A percentile compares a stretch with the other conserved stretches of the same genome.
Conservation (phyloP, 92 coral and sea anemone genomes). For the Galaxea fascicularis region DNA sequence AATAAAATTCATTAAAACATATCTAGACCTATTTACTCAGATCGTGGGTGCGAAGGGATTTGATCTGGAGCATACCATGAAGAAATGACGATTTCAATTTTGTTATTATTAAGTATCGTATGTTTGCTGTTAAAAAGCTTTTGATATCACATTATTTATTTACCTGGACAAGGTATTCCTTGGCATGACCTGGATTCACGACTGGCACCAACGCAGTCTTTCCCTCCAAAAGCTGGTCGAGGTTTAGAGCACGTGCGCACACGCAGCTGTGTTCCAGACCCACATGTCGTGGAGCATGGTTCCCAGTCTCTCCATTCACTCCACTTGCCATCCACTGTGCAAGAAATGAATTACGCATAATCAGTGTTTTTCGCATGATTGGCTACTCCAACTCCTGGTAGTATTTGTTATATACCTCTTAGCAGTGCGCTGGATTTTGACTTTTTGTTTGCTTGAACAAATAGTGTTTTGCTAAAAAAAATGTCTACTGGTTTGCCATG, state of each 20-base stretch:
- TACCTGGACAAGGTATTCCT: constrained; percentile 55
- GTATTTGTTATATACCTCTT: too few species aligned
- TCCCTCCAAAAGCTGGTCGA: constrained; percentile 32
- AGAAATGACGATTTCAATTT: background rate
- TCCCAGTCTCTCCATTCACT: constrained; percentile 31
- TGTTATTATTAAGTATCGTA: background rate
- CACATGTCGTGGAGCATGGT: constrained; percentile 27
- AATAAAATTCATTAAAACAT: background rate
- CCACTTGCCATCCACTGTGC: constrained; percentile 16
- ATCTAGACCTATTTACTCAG: background rate
- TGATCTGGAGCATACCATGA: background rate
- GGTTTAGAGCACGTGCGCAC: constrained; percentile 23
- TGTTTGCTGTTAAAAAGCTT: too few species aligned
- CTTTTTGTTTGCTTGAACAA: too few species aligned
- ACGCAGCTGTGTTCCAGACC: constrained; percentile 28
- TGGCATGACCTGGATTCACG: constrained; percentile 48
- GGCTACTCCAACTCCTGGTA: too few species aligned
- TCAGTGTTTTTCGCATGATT: background rate
- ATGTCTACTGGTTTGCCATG: too few species aligned
- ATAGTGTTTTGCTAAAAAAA: too few species aligned
- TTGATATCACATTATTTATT: background rate
- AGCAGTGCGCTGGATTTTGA: too few species aligned
- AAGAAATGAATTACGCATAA: background rate
- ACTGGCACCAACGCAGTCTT: constrained; percentile 54
- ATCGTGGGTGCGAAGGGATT: too few species aligned